Base-by-base conservation (phyloP, 2,888 invertebrate genomes). In the Altica lythri region DNA sequence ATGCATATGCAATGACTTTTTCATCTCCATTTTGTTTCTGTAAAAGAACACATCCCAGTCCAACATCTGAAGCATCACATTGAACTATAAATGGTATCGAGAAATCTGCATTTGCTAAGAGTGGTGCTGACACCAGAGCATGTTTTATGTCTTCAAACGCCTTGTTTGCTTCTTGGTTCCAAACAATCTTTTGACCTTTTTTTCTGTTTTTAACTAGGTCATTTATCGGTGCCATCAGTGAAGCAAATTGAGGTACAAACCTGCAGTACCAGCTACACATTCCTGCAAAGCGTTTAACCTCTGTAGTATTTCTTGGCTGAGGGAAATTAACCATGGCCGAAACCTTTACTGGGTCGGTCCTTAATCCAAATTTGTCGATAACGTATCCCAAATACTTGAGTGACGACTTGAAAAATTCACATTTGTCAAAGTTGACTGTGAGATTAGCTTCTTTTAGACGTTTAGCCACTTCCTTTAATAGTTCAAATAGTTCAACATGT, bases 281-380 rank as follows among this genome's bases (percentile, higher is more conserved):
- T 2, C 68, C 68, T 1, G 68, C 22, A 37, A 71, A 65, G n/a
- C 68, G 30, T 44, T 66, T 68, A 5, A 68, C 27, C 53, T 68
- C 63, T 0, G 68, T 68, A 8, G 62, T 54, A 2, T 57, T 68
- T 18, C 37, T 49, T 1, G 66, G 65, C 4, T 17, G 40, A 1
- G 60, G 53, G 57, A 61, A 68, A 35, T 59, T 45, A 8, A 53
- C 42, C 19, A 58, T 55, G 1, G 52, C 49, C 9, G 34, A 12
- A 6, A 55, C 51, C 12, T 58, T 49, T 17, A 19, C 38, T 8
- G 51, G 43, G 14, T 35, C 42, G n/a, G 45, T 55, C 8, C 42
- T 37, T 9, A 58, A 16, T 12, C 35, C 46, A 32, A 49, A n/a
- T n/a, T n/a, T n/a, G n/a, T n/a, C n/a, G n/a, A n/a, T n/a, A n/a